A percentile compares a stretch with the other conserved stretches of the same genome.
These are phyloP conservation scores for Synanthedon vespiformis DNA, from an alignment of 2,888 invertebrate species.

Conservation along the genomic window DNA sequence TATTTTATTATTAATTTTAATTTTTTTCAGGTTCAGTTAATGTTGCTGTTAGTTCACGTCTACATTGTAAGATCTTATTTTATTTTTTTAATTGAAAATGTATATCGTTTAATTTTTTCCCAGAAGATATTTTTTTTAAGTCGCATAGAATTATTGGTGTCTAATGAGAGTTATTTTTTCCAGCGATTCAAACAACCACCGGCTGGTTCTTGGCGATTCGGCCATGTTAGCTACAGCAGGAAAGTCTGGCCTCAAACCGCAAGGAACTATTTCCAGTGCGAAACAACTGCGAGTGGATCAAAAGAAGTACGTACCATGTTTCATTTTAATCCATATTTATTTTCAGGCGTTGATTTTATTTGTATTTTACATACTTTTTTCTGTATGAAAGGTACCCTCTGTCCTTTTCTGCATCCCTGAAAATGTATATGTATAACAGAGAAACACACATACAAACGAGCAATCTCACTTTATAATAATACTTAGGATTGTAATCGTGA, in stretches of 20 bases:
- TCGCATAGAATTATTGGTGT: no score
- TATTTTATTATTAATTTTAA: background rate
- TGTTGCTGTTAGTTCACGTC: background rate
- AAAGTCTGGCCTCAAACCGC: slow-evolving; percentile 81
- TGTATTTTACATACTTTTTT: no score
- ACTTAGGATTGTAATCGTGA: no score
- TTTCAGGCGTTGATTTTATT: no score
- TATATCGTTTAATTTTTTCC: background rate
- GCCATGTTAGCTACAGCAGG: slow-evolving; percentile 89
- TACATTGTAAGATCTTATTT: background rate
- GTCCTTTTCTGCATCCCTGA: no score
- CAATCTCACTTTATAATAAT: no score
- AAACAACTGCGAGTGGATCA: slow-evolving; percentile 90
- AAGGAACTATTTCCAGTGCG: slow-evolving; percentile 89
- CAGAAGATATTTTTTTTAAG: no score
- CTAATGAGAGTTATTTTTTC: background rate
- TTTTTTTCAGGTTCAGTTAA: background rate
- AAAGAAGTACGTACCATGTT: slow-evolving; percentile 76
- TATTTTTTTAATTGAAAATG: background rate
- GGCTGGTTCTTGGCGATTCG: slow-evolving; percentile 91
- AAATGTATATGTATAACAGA: no score
- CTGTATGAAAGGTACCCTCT: no score
- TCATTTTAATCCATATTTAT: background rate
- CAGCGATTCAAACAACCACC: slow-evolving; percentile 95
- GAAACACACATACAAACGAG: no score